Evolutionary conservation across 2,888 invertebrate species (phyloP), one percentile per base, ranked within the genome.

Genomic region (Ichneumon xanthorius): DNA sequence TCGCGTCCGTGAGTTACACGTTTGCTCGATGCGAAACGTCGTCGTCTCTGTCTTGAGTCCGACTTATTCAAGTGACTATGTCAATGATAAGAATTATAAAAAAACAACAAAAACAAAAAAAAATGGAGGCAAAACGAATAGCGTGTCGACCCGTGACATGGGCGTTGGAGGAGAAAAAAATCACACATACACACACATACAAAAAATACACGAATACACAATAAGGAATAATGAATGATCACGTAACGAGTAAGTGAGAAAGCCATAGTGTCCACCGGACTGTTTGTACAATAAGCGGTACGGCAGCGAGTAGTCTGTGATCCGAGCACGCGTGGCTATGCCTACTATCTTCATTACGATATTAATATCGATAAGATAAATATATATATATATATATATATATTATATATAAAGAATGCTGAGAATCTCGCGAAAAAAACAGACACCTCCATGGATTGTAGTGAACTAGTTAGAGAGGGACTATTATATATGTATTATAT

Each of bases 271-370:
- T 93, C 92, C 92, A 92, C 89, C 93, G 91, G 92, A 93, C 92
- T 93, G 93, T 92, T 89, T 91, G 93, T 93, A 92, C 90, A 84
- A 73, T 72, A 77, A 86, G 83, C 84, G 84, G 92, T 91, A 92
- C 93, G 90, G 88, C 93, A 93, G 93, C 91, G 90, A 93, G 92
- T 93, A 93, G 93, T 93, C 93, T 93, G 93, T 93, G 93, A 93
- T 93, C 92, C 90, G 92, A 93, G 92, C 93, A 92, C 92, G 91
- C 90, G 93, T 93, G 93, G 93, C 93, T 93, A 93, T 92, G 93
- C 93, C 93, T 93, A 93, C 90, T 93, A 92, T 92, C 92, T 93
- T 92, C 91, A 93, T 92, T 92, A 90, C 88, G 90, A 92, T 91
- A 91, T 91, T 91, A 92, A 92, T 92, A 92, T 92, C 90, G 90